Evolutionary conservation across 1,140 invertebrate species (phyloP), one percentile per base, ranked within the genome.

Genomic region (Leucophenga varia): DNA sequence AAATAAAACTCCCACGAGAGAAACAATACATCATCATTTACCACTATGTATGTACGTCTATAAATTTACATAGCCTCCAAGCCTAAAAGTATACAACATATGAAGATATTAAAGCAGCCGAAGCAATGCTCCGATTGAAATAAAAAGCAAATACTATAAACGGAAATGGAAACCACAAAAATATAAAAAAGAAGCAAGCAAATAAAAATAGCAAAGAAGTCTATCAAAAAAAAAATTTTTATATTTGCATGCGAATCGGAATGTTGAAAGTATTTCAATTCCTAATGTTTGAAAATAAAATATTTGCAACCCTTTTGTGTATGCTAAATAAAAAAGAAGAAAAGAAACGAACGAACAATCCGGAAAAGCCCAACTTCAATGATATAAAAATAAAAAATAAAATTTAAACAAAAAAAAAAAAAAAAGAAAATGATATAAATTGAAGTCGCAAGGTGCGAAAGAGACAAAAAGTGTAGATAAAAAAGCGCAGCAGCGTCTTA

Each of bases 261-360:
- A n/a, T n/a, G n/a, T n/a, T n/a, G n/a, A n/a, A n/a, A n/a, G n/a
- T 61, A 65, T 64, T 64, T 65, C 61, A 64, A 61, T 64, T 65
- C 61, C 52, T 47, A 61, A 61, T n/a, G n/a, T n/a, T 25, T 25
- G 58, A 55, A 61, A 55, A 65, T 65, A 65, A 65, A 65, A 65
- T 52, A 47, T 31, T n/a, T 55, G 58, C 45, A 65, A 65, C 61
- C 61, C 61, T 65, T 65, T 65, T 55, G 58, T 65, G 61, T 63
- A 64, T 65, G 61, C 52, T 55, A 65, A 64, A 65, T 58, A 65
- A 64, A 65, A 55, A 43, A 5, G 5, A 25, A 10, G 22, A 25
- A 25, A 25, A 25, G 10, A 5, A 25, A 25, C 22, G 22, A 59
- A n/a, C 6, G 13, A 35, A 40, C 16, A 18, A n/a, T n/a, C n/a